Base-by-base conservation (phyloP, 2,797 vertebrate genomes). In the Melanotaenia pygmaea region DNA sequence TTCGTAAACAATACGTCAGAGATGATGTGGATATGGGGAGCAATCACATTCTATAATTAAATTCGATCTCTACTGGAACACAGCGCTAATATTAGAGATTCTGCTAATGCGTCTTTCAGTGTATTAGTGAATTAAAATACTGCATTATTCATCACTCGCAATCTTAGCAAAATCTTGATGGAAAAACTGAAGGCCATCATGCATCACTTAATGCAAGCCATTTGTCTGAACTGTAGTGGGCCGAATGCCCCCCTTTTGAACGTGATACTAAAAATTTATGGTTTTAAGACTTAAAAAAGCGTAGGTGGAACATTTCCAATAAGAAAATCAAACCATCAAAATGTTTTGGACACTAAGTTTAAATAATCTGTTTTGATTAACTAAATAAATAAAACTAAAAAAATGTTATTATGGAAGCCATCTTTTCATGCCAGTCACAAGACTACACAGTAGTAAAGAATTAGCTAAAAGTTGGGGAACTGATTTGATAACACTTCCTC, bases 1-100 rank as follows among this genome's bases (percentile, higher is more conserved):
- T 92, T 90, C 50, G 9, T 90, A 92, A 92, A 92, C 88, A 92
- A 86, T 77, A 85, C 85, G 88, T 93, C 90, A 91, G 83, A 88
- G 86, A 85, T 83, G 85, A 89, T 86, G 79, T 35, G 69, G 83
- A 83, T 87, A 91, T 69, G 84, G 83, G 74, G 81, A 77, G 86
- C 77, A 92, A 91, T 89, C 79, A 83, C 66, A 76, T 86, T 82
- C 68, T 77, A 81, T 91, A 90, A 93, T 93, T 90, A 92, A 86
- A 85, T 84, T 76, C 64, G 72, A 82, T 77, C 63, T 86, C 85
- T 84, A 83, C 87, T 1, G 73, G 85, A 87, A 87, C 89, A 91
- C 74, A 66, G 56, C n/a, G 30, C 78, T 85, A 88, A 89, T 89
- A 80, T 86, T 81, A 74, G 63, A 82, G 74, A 76, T 67, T 80